Conservation (phyloP, 2,888 invertebrate species). For the Hartigia nigra region DNA sequence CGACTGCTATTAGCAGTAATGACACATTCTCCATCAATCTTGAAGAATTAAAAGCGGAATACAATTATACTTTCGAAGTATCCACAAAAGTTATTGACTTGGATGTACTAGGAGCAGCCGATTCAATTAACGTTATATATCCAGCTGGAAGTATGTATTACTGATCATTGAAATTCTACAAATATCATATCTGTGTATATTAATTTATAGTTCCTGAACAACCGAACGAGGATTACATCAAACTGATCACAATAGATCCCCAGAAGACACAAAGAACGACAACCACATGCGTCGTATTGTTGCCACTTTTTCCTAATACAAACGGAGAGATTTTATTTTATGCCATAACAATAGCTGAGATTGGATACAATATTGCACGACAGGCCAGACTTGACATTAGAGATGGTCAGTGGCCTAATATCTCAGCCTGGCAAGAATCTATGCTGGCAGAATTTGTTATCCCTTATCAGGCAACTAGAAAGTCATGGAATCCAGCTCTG, state of each 20-base stretch:
- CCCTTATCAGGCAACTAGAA: slow-evolving; percentile 55
- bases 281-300: slow-evolving; percentile 47
- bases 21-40: slow-evolving; percentile 38
- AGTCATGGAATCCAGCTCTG: slow-evolving; percentile 45
- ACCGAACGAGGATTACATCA: slow-evolving; percentile 49
- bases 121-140: slow-evolving; percentile 30
- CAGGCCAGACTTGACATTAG: slow-evolving; percentile 35
- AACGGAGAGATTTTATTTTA: slow-evolving; percentile 54
- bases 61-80: slow-evolving; percentile 49
- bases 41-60: slow-evolving; percentile 46
- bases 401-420: slow-evolving; percentile 43
- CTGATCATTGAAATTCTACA: not conserved
- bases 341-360: slow-evolving; percentile 54
- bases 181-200: slow-evolving; percentile 8
- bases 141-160: slow-evolving; percentile 56
- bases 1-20: slow-evolving; percentile 27
- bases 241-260: slow-evolving; percentile 52
- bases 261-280: slow-evolving; percentile 49
- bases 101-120: slow-evolving; percentile 33
- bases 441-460: slow-evolving; percentile 46
- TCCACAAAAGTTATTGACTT: slow-evolving; percentile 37
- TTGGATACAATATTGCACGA: slow-evolving; percentile 33
- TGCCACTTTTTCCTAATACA: slow-evolving; percentile 52
- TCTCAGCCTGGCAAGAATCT: slow-evolving; percentile 55
- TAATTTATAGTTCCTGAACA: slow-evolving; percentile 49